phyloP scores from a whole-genome alignment of 2,888 invertebrate genomes.

The Chironomus tentans region DNA sequence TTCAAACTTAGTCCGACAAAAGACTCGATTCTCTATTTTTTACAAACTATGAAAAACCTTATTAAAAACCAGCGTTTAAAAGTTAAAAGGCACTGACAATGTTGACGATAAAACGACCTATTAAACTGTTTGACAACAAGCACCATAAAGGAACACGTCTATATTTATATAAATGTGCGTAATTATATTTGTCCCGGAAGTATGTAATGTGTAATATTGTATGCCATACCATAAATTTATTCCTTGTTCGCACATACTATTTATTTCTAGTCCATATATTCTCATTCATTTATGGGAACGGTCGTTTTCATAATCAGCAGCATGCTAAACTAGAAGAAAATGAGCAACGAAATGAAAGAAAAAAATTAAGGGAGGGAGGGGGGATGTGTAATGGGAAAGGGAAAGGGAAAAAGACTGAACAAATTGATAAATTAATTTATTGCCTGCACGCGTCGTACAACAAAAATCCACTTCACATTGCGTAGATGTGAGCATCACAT shows the following conservation, averaged over 20 bases:
- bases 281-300: neutral
- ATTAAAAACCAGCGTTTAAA: neutral
- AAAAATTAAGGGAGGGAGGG: no score
- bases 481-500: neutral
- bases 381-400: neutral
- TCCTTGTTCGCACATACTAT: no score
- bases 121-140: neutral
- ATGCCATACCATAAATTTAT: no score
- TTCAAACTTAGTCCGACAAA: no score
- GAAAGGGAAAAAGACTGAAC: neutral
- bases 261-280: neutral
- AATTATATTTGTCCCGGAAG: neutral
- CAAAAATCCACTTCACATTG: slow-evolving; percentile 9
- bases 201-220: neutral
- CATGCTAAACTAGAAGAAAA: neutral
- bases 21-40: no score
- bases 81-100: neutral
- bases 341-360: no score
- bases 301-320: neutral
- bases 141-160: neutral
- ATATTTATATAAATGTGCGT: neutral
- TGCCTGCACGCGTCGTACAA: slow-evolving; percentile 18
- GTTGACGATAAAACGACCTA: neutral
- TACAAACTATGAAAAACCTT: neutral
- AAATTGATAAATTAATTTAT: slow-evolving; percentile 27